Evolutionary conservation across 1,140 invertebrate genomes (phyloP), one percentile per base, ranked within the genome.

Genomic region (Lepidurus couesii): DNA sequence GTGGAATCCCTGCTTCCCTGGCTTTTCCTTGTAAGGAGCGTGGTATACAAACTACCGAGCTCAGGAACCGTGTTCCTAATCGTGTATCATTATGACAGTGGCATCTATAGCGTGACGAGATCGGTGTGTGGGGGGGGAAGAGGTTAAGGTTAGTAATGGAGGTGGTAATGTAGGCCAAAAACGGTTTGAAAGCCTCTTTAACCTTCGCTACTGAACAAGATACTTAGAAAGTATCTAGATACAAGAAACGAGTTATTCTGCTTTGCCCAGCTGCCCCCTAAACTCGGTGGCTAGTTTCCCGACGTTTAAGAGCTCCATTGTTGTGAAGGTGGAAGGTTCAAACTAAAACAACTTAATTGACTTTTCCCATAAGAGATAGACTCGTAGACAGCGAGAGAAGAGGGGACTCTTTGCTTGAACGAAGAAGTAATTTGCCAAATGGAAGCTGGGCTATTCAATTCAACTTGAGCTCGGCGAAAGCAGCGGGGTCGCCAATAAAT

Each of bases 401-500:
- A 34, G 34, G 34, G 34, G 34, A 34, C 26, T 34, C 26, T 1
- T 1, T 34, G 47, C 47, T 65, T 65, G 13, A 6, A n/a, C 53
- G 53, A 65, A 9, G 13, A 65, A 65, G 53, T 65, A 65, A 65
- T 65, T 65, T 65, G 53, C 53, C 53, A 16, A 65, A 65, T 65
- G 53, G 53, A 65, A 65, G 53, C 53, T 47, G 16, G 53, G 53
- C 7, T 65, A 65, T 65, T 21, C n/a, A 65, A 65, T 65, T 65
- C 53, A 65, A 65, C 16, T 65, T 65, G 4, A 65, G 53, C 53
- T 65, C 53, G 53, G 53, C 16, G 53, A 13, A 65, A 65, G 53
- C 53, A 65, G 53, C 53, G n/a, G 53, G 53, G 53, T 65, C n/a
- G 53, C 53, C 53, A 65, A 65, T 65, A 65, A 65, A 65, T 65